Evolutionary conservation across 2,797 vertebrate genomes (phyloP).

Genomic region (Lagorchestes hirsutus): DNA sequence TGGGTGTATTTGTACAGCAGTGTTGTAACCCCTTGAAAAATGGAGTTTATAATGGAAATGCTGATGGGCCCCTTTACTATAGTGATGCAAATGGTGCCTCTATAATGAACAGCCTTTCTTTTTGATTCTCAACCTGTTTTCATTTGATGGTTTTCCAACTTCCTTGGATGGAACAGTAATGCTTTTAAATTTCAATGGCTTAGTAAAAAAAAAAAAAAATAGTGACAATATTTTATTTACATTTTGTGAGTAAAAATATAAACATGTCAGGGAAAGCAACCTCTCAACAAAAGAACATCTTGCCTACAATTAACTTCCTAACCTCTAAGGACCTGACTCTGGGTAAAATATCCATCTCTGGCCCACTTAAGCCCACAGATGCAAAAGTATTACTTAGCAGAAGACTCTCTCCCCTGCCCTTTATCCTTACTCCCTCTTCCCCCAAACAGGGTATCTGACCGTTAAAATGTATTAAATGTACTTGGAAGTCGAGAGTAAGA

Average conservation of each 20-base stretch:
- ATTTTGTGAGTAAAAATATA: conserved; percentile 58
- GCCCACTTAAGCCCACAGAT: conserved; percentile 47
- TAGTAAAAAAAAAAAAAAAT: conserved; percentile 9
- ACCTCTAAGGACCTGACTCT: conserved; percentile 33
- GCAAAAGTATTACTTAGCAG: conserved; percentile 36
- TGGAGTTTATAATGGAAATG: conserved; percentile 46
- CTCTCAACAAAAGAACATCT: conserved; percentile 31
- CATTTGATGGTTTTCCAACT: conserved; percentile 42
- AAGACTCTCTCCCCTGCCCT: not conserved
- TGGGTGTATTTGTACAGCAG: conserved; percentile 17
- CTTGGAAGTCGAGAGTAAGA: not conserved
- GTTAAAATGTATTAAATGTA: conserved; percentile 57
- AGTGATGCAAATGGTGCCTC: conserved; percentile 15
- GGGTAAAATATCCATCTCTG: conserved; percentile 58
- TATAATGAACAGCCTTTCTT: conserved; percentile 48
- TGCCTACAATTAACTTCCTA: conserved; percentile 23
- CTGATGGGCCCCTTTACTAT: conserved; percentile 40
- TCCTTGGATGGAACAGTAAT: conserved; percentile 57
- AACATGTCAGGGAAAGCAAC: not conserved
- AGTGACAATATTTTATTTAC: conserved; percentile 57
- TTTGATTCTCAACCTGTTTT: conserved; percentile 44
- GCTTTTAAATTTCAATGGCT: conserved; percentile 59
- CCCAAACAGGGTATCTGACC: conserved; percentile 24
- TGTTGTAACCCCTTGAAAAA: conserved; percentile 51
- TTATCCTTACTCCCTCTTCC: not conserved